Base-by-base conservation (phyloP, 1,140 invertebrate genomes). In the Cecropterus lyciades region DNA sequence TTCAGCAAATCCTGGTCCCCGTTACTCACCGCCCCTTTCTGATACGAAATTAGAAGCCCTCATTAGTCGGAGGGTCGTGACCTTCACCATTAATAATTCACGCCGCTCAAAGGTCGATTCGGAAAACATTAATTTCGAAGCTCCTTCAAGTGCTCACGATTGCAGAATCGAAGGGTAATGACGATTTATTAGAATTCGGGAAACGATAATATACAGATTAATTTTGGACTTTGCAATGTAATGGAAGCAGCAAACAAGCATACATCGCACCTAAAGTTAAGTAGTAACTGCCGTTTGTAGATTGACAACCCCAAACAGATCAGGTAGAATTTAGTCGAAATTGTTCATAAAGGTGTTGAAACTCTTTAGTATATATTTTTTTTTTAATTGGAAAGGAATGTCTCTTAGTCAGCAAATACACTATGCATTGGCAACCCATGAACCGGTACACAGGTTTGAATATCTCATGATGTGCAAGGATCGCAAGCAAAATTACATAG, bases 11-110 rank as follows among this genome's bases (percentile, higher is more conserved):
- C 33, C 1, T 11, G n/a, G 33, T 33, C 27, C 24, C 27, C 14
- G 5, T 40, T 16, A 16, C 10, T 13, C 4, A 8, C 33, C 27
- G 20, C 56, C 16, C 42, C n/a, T n/a, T 48, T 48, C 15, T 20
- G 43, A 10, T 48, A 30, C 20, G 43, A 46, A 60, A 60, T 60
- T 46, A 48, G 43, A 48, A 60, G 24, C 43, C 43, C 27, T 60
- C 56, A 43, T 60, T 60, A 46, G 24, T 33, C 3, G 43, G 14
- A 48, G 56, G 56, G 42, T 60, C 27, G 20, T 48, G 56, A 60
- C 43, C 56, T 48, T 48, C 27, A 48, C 37, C 53, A 9, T 33
- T 60, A 30, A 46, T 60, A 60, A 60, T 60, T 46, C 13, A 60
- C 43, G 24, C 14, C 15, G 27, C 40, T 59, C 20, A 15, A 56